Base-by-base conservation (phyloP, 2,888 invertebrate species). In the Drosophila setosimentum region DNA sequence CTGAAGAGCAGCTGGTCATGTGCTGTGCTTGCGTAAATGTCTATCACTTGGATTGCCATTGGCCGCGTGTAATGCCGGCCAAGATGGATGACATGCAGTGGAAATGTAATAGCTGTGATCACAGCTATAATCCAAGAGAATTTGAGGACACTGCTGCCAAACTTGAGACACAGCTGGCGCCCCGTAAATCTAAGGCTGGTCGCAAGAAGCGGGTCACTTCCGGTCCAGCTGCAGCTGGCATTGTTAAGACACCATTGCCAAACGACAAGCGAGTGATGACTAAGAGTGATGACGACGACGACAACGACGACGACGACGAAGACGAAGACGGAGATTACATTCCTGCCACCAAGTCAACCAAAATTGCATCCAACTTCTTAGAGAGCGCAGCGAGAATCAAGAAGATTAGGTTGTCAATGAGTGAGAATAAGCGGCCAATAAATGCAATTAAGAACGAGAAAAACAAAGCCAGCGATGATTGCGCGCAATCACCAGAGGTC, bases 11-110 rank as follows among this genome's bases (percentile, higher is more conserved):
- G 87, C 94, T 96, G 40, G 96, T 97, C n/a, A 55, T 55, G 50
- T 98, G 98, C 93, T 96, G 96, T 82, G 95, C 95, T 35, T 98
- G 98, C 92, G 96, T 97, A 53, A 97, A 97, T 92, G 96, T 96
- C 6, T 98, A 97, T 91, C 98, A 98, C 92, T 94, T 96, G 73
- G 93, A 94, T 37, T 98, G 98, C 90, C 98, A 98, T 89, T 94
- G 95, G 40, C 97, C 98, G 6, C 94, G 95, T 48, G 94, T 96
- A 73, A 93, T 94, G 7, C 95, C 94, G 71, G 65, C 64, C 27
- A 78, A 94, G 94, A 74, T 88, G 93, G 77, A 82, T 93, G 50
- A 94, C 90, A 94, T 94, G 49, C 95, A 95, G 81, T 97, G 97
- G 96, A 94, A 96, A 69, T 97, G 97, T 87, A 94, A 94, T 64